Base-by-base conservation (phyloP, 2,888 invertebrate species). In the Aplocera efformata region DNA sequence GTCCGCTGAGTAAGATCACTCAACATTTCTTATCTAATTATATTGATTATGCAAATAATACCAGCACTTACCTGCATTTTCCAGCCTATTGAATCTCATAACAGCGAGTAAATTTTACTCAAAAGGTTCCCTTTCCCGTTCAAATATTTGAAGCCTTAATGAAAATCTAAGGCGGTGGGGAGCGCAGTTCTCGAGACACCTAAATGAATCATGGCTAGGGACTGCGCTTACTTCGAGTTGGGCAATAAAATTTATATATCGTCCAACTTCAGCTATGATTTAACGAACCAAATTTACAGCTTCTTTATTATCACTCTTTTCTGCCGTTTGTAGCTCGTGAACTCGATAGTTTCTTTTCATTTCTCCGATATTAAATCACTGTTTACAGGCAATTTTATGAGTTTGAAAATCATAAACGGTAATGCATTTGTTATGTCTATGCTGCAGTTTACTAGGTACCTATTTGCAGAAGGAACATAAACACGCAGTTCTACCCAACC, bases 91-190 rank as follows among this genome's bases (percentile, higher is more conserved):
- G 46, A 48, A 52, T 48, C 48, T 50, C 45, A 50, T 52, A 48
- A 52, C 48, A 41, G 43, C 48, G 36, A 55, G 55, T 50, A 42
- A 50, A 55, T 52, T 45, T 50, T 35, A 17, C 48, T 52, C 48
- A 52, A 48, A 55, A 38, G 52, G 48, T 40, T 42, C 48, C 28
- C 49, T 38, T 40, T 42, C 62, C 59, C 61, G 64, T 60, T 68
- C 77, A 79, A 82, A 83, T 82, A 82, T 83, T 81, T 80, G 78
- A 76, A 72, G 69, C 63, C 72, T 77, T 81, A 82, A 83, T 81
- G 79, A 80, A 82, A 80, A 80, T 78, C 75, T 83, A 78, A 78
- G 69, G 63, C 72, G 61, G 63, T 61, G 55, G 48, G 56, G 63
- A 67, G 70, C 70, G 59, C 73, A 74, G 70, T 77, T 77, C 72